These are phyloP conservation scores for Sarcoramphus papa DNA, from an alignment of 2,797 vertebrate genomes.

Conservation along the genomic window DNA sequence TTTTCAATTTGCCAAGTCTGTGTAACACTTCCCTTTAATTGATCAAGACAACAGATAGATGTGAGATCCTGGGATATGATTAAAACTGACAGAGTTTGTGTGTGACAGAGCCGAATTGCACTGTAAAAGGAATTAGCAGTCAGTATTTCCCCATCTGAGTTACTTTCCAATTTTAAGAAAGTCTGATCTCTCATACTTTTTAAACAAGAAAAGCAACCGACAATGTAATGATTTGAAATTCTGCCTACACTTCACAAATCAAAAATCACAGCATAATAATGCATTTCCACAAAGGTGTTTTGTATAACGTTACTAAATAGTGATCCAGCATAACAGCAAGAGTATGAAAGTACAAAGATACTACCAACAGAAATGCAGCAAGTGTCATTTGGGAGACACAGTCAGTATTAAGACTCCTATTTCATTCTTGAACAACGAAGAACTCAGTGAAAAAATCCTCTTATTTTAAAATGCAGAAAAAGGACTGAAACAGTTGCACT, in stretches of 20 bases:
- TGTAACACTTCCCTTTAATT: not conserved
- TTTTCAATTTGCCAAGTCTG: not conserved
- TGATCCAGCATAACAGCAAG: not conserved
- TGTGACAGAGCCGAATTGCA: not conserved
- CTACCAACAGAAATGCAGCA: not conserved
- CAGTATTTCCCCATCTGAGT: not conserved
- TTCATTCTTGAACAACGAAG: not conserved
- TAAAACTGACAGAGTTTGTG: not conserved
- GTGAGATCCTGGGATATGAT: not conserved
- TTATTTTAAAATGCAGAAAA: not conserved
- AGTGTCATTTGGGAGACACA: not conserved
- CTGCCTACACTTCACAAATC: not conserved
- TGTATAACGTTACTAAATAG: not conserved
- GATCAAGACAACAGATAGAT: not conserved
- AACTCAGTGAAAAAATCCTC: not conserved
- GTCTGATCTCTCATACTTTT: not conserved
- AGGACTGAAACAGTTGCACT: not conserved
- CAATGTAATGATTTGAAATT: not conserved
- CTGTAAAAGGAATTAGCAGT: not conserved
- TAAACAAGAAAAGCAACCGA: not conserved
- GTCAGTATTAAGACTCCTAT: not conserved
- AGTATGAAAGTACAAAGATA: not conserved
- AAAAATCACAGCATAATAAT: not conserved
- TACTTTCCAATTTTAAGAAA: not conserved
- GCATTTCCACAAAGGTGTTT: not conserved